Evolutionary conservation across 1,140 invertebrate genomes (phyloP).

Genomic region (Macrobrachium rosenbergii): DNA sequence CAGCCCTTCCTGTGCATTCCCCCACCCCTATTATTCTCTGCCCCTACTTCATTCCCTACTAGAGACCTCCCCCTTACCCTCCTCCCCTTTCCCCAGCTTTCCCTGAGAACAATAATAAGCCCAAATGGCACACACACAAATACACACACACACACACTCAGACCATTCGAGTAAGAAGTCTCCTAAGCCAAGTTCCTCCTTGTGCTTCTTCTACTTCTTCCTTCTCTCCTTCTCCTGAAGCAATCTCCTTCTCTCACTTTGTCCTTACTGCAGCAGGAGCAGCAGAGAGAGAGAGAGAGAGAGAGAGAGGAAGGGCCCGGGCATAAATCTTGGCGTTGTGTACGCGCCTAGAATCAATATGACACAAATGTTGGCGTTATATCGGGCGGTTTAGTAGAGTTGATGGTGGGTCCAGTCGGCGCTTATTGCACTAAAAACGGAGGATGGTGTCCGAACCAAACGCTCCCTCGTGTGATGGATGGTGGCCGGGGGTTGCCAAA

Average conservation of each 20-base stretch:
- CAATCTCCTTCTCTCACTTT: conserved; percentile 7
- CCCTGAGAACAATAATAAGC: no score
- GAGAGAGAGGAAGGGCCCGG: conserved; percentile 7
- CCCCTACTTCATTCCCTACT: neutral
- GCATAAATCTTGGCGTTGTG: neutral
- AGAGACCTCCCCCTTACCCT: neutral
- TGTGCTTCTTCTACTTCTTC: conserved; percentile 1
- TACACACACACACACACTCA: no score
- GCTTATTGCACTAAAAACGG: conserved; percentile 57
- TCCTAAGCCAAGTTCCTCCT: neutral
- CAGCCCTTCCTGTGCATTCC: neutral
- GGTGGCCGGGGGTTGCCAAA: conserved; percentile 1
- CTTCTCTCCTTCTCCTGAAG: neutral
- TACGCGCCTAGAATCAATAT: conserved; percentile 44
- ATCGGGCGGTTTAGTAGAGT: conserved; percentile 51
- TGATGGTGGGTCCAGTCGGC: conserved; percentile 51
- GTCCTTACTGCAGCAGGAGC: neutral
- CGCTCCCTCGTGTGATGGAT: conserved; percentile 48
- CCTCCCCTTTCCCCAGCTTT: neutral
- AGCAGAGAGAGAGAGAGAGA: neutral
- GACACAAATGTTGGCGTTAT: conserved; percentile 54
- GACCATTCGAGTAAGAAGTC: no score
- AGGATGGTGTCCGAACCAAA: conserved; percentile 48
- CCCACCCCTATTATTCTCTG: neutral
- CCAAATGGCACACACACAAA: no score